Evolutionary conservation across 2,113 vertebrate genomes (phyloP).

Genomic region (Hydropotes inermis): DNA sequence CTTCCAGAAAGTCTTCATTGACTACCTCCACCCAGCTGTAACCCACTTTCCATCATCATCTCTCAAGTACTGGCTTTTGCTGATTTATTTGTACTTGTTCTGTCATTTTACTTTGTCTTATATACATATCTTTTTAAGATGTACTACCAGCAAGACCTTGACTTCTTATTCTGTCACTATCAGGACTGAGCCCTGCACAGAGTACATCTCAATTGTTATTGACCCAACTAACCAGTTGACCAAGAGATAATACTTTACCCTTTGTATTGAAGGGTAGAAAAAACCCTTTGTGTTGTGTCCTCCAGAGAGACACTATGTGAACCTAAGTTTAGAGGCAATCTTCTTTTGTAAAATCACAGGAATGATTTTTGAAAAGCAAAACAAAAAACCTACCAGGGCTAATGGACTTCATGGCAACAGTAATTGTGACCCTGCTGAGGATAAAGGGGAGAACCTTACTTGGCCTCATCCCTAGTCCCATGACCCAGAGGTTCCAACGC

Average conservation of each 20-base stretch:
- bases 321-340: background rate
- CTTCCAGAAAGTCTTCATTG: slow-evolving; percentile 23
- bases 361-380: background rate
- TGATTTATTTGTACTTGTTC: slow-evolving; percentile 15
- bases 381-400: background rate
- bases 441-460: background rate
- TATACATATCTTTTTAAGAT: background rate
- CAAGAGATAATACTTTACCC: background rate
- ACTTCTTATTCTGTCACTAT: background rate
- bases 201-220: background rate
- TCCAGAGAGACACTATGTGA: background rate
- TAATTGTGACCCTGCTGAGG: background rate
- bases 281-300: background rate
- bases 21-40: slow-evolving; percentile 16
- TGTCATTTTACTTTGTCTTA: background rate
- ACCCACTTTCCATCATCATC: background rate
- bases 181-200: background rate
- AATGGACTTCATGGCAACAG: background rate
- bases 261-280: background rate
- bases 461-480: background rate
- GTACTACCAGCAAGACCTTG: background rate
- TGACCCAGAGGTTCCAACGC: background rate
- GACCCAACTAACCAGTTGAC: background rate
- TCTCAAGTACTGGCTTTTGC: background rate
- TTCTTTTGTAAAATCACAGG: slow-evolving; percentile 29